Base-by-base conservation (phyloP, 2,113 vertebrate species). In the Pachycephala philippinensis region DNA sequence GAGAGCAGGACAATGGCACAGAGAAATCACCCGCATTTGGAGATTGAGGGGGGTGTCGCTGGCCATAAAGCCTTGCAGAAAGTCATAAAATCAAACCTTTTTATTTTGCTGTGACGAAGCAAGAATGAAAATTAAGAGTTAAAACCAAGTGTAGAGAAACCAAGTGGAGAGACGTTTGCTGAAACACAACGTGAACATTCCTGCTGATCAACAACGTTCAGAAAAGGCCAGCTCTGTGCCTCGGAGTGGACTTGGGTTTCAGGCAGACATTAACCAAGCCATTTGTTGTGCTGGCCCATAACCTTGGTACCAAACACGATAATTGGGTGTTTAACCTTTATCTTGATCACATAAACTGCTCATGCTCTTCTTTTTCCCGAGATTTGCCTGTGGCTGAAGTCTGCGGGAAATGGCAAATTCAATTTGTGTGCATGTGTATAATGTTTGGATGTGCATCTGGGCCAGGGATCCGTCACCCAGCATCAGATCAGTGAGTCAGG, bases 281-380 rank as follows among this genome's bases (percentile, higher is more conserved):
- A 16, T 63, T 92, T n/a, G 2, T 15, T 61, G 45, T 70, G 45
- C 50, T 57, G 71, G 70, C 50, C 85, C 88, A 18, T 77, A 77
- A 63, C 79, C 75, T 61, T 6, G 37, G 37, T 39, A 61, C 44
- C 63, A 88, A 80, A 74, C 50, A 35, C 13, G 4, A 10, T 80
- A 95, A 96, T 90, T 84, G 94, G 54, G 23, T 80, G 39, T 88
- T 96, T 93, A 88, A 92, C 94, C 92, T 97, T 92, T 84, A 59
- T 50, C 71, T 83, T 50, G 42, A 80, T 24, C 65, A 33, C 42
- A 83, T 35, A 14, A 88, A 57, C 54, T 42, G 45, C 70, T 49
- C 83, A 1, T 49, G 57, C 59, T 90, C 75, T 54, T 61, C 78
- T 74, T 27, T 39, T 49, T 17, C 53, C 63, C 9, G 5, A 53